phyloP scores from a whole-genome alignment of 2,797 vertebrate genomes.

The Artibeus jamaicensis region DNA sequence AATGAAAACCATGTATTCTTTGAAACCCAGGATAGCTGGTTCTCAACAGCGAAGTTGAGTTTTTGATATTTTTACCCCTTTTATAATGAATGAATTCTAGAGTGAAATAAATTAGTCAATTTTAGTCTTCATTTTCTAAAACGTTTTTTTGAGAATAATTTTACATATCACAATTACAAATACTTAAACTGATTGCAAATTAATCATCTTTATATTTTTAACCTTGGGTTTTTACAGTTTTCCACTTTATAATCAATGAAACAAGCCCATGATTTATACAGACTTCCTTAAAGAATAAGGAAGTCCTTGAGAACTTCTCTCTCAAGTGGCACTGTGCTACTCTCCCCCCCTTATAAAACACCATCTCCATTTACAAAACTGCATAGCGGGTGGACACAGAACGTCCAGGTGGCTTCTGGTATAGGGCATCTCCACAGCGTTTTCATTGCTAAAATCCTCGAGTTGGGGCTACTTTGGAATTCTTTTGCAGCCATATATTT shows the following conservation, averaged over 20 bases:
- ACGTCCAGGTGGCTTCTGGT: neutral
- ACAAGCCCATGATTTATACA: neutral
- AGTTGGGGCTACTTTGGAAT: constrained; percentile 43
- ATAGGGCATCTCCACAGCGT: constrained; percentile 24
- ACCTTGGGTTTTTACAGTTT: neutral
- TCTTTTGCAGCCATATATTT: constrained; percentile 48
- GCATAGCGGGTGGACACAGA: neutral
- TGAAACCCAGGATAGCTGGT: neutral
- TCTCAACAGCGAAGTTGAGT: neutral
- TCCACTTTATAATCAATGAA: neutral
- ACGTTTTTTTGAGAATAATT: neutral
- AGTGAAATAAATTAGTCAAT: neutral
- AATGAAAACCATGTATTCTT: neutral
- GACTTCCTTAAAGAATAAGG: neutral
- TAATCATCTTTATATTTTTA: neutral
- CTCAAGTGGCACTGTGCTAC: neutral
- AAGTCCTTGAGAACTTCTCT: neutral
- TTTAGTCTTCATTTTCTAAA: constrained; percentile 16
- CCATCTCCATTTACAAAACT: constrained; percentile 49
- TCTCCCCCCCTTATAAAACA: neutral
- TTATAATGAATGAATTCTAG: neutral
- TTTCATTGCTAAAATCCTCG: constrained; percentile 62
- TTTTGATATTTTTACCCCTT: neutral
- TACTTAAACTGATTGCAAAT: neutral
- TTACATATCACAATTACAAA: constrained; percentile 19